phyloP scores from a whole-genome alignment of 1,140 invertebrate species.

The Drosophila dunni region DNA sequence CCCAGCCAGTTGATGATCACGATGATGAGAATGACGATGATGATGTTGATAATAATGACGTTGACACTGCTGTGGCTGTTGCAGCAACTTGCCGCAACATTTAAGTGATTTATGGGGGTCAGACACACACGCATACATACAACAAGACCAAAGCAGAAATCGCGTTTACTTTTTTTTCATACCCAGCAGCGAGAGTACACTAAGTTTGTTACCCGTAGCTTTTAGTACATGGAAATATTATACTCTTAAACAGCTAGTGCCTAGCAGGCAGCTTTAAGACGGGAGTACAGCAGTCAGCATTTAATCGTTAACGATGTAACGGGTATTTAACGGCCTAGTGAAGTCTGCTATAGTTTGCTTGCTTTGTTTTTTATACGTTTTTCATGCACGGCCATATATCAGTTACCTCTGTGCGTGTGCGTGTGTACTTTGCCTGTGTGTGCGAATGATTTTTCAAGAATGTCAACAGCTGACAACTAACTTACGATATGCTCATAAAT shows the following conservation, averaged over 20 bases:
- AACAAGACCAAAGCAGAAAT: slow-evolving; percentile 8
- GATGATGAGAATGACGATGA: slow-evolving; percentile 25
- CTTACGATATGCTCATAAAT: slow-evolving; percentile 61
- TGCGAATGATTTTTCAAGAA: slow-evolving; percentile 70
- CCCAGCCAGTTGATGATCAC: slow-evolving; percentile 23
- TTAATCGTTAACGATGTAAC: too few species aligned
- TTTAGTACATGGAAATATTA: too few species aligned
- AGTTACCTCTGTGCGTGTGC: slow-evolving; percentile 14
- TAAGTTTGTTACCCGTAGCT: too few species aligned
- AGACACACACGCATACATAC: slow-evolving; percentile 9
- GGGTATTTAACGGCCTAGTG: too few species aligned
- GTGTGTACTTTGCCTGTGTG: slow-evolving; percentile 5
- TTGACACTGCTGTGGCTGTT: slow-evolving; percentile 22
- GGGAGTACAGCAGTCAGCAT: too few species aligned
- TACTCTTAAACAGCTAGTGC: too few species aligned
- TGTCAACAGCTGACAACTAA: slow-evolving; percentile 66
- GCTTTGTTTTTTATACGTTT: slow-evolving; percentile 1
- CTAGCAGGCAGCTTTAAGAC: too few species aligned
- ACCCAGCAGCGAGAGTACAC: too few species aligned
- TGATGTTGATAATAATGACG: slow-evolving; percentile 35
- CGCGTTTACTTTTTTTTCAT: slow-evolving; percentile 38
- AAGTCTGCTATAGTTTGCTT: too few species aligned
- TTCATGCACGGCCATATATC: slow-evolving; percentile 38
- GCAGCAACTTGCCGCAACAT: slow-evolving; percentile 49
- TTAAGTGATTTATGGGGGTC: slow-evolving; percentile 73